A percentile compares a stretch with the other conserved stretches of the same genome.
Conservation (phyloP, 2,888 invertebrate species). For the Troides helena region DNA sequence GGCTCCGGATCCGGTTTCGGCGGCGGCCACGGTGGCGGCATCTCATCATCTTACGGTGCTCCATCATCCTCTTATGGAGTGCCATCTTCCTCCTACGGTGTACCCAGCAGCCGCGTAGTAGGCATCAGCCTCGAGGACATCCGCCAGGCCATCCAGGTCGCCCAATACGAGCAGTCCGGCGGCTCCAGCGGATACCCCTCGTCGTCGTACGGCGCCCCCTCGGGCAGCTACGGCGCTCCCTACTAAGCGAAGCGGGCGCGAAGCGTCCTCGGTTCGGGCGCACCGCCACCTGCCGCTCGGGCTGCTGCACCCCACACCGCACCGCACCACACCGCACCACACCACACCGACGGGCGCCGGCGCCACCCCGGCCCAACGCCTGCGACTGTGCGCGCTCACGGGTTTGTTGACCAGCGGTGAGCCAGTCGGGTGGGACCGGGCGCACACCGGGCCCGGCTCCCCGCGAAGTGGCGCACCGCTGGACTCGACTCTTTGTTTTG, state of each 20-base stretch:
- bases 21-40: slow-evolving; percentile 68
- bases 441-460: not conserved
- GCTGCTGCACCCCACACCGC: slow-evolving; percentile 69
- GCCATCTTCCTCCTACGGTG: slow-evolving; percentile 81
- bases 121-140: slow-evolving; percentile 92
- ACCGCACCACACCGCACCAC: slow-evolving; percentile 43
- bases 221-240: slow-evolving; percentile 86
- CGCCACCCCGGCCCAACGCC: slow-evolving; percentile 66
- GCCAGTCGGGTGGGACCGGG: slow-evolving; percentile 55
- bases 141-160: slow-evolving; percentile 92
- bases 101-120: slow-evolving; percentile 86
- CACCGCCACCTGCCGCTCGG: slow-evolving; percentile 55
- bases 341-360: slow-evolving; percentile 69
- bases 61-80: slow-evolving; percentile 85
- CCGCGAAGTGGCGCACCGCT: slow-evolving; percentile 70
- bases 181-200: slow-evolving; percentile 67
- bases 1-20: slow-evolving; percentile 69
- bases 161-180: slow-evolving; percentile 87
- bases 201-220: slow-evolving; percentile 80
- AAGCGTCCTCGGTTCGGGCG: slow-evolving; percentile 60
- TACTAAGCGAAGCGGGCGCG: slow-evolving; percentile 62
- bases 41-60: slow-evolving; percentile 83
- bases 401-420: slow-evolving; percentile 61
- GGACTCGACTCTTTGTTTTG: slow-evolving; percentile 69
- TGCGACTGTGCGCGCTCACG: slow-evolving; percentile 78